Evolutionary conservation across 2,113 vertebrate genomes (phyloP), one percentile per base, ranked within the genome.

Genomic region (Struthidea cinerea): DNA sequence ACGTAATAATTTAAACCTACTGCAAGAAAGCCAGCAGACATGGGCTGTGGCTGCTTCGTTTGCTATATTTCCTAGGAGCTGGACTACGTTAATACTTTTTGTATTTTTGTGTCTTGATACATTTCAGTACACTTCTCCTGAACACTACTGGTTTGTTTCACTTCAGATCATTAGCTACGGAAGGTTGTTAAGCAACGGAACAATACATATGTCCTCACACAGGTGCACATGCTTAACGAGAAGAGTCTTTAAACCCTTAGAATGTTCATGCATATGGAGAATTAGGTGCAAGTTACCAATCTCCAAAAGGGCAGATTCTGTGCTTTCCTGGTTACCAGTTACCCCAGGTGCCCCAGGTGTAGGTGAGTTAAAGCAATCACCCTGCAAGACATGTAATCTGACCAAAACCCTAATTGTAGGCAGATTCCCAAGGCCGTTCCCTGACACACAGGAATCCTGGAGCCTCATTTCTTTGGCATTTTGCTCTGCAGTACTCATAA

Each of bases 161-260:
- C 46, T 85, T 65, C 50, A 94, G 42, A 76, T 39, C 44, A 65
- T 87, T 74, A 86, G 35, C 52, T 61, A 65, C 59, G 85, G 23
- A 68, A 84, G 28, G 67, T 55, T 91, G 87, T 91, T 64, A 92
- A 78, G 84, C 84, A 94, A 94, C 89, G 26, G 53, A 95, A 87
- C 78, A 95, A 89, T 87, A 59, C 42, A 9, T n/a, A 10, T 24
- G 59, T 63, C 24, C 59, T 77, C 75, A 76, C 67, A 80, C 52
- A 70, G 75, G 74, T 53, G 39, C 42, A 67, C 18, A 14, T 35
- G 55, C 35, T 49, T 69, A 39, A 47, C 1, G 1, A 78, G 61
- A 81, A 91, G 47, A 59, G 24, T 30, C 33, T 42, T 41, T 46
- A 73, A 77, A 49, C 6, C 26, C 71, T 47, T 61, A 65, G 84